Evolutionary conservation across 2,797 vertebrate species (phyloP), one percentile per base, ranked within the genome.

Genomic region (Argyrosomus regius): DNA sequence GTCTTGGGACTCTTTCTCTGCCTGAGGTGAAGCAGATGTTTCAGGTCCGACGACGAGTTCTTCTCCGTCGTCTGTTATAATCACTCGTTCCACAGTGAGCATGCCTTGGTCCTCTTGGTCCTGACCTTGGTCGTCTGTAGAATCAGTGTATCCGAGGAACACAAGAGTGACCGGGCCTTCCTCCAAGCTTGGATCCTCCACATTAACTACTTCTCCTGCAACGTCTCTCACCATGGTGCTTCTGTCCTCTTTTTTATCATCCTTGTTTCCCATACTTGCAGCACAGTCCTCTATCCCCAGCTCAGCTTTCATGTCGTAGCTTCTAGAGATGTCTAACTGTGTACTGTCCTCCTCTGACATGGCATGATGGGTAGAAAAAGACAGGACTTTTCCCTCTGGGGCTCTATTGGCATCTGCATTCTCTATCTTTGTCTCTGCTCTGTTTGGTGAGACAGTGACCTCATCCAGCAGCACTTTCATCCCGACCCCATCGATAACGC

Each of bases 61-160:
- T 7, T 94, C 94, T 64, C 93, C 94, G 0, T 93, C 92, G 0
- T 94, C 93, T 0, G 84, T 91, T 84, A 95, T 92, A 1, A 94
- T 84, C 53, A 95, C 94, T n/a, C 92, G 81, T 35, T 95, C 94
- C 43, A 82, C 94, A 5, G 87, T 90, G 63, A 95, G 69, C 78
- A 89, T 68, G 24, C 81, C 85, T 28, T 72, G 17, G 17, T 83
- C 84, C 14, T 85, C 86, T 46, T 80, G 72, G 48, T 16, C 6
- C 1, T 53, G 54, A 1, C 43, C 86, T 16, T 74, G 73, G 6
- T 69, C 78, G 0, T 64, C 18, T 24, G 83, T 74, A 4, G 68
- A 78, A 10, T 94, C 92, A 3, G 85, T 14, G 71, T 95, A 95
- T 76, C 93, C 95, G 83, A 95, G 76, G 88, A 95, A 96, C 45